Evolutionary conservation across 2,888 invertebrate genomes (phyloP).

Genomic region (Prenolepis imparis): DNA sequence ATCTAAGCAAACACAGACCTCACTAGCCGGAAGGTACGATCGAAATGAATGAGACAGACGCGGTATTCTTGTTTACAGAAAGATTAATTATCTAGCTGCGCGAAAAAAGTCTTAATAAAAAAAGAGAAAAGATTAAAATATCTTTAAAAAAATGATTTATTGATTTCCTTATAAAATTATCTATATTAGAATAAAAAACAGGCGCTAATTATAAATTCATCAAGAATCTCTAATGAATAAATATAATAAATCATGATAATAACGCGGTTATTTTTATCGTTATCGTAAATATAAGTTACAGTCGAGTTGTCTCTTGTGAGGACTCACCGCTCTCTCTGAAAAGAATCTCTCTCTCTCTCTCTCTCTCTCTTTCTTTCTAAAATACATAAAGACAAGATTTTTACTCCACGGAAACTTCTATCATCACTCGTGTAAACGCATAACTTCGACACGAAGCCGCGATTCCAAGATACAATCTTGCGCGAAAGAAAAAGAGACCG

Average conservation of each 20-base stretch:
- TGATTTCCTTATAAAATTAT: neutral
- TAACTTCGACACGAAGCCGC: constrained; percentile 30
- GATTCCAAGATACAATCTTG: constrained; percentile 32
- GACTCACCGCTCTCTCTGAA: neutral
- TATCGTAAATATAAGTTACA: constrained; percentile 9
- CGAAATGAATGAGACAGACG: constrained; percentile 29
- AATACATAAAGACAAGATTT: constrained; percentile 29
- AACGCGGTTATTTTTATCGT: neutral
- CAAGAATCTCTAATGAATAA: neutral
- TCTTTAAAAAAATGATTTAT: neutral
- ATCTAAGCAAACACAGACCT: constrained; percentile 18
- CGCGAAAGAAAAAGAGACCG: constrained; percentile 25
- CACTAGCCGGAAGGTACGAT: neutral
- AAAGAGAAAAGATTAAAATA: neutral
- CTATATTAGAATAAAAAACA: neutral
- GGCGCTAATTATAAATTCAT: neutral
- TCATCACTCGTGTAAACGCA: constrained; percentile 39
- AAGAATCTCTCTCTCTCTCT: neutral
- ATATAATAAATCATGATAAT: neutral
- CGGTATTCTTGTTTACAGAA: neutral
- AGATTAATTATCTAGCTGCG: neutral
- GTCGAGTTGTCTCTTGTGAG: neutral
- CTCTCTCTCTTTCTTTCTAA: neutral
- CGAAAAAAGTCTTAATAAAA: neutral
- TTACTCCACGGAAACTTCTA: constrained; percentile 31